Base-by-base conservation (phyloP, 2,888 invertebrate genomes). In the Sphaerophoria taeniata region DNA sequence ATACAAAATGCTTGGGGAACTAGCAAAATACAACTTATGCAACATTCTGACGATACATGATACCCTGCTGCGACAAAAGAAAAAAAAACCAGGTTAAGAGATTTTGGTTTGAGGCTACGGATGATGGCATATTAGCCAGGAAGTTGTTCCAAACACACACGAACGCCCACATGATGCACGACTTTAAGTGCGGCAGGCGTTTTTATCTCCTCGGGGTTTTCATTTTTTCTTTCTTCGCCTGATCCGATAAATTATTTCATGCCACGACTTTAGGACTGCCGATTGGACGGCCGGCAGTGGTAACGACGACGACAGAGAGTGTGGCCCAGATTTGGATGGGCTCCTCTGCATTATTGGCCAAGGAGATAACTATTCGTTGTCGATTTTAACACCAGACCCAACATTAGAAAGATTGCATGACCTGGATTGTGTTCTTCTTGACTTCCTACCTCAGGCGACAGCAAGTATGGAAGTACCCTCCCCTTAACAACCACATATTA, bases 91-190 rank as follows among this genome's bases (percentile, higher is more conserved):
- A 79, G 83, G 83, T 83, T 83, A 83, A 83, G 53, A 83, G 73
- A 74, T 74, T 67, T 74, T 78, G 65, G 58, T 79, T 83, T 83
- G 74, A 79, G 83, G 83, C 83, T 65, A 83, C 78, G 83, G 83
- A 83, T 24, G 24, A 24, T 83, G 79, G 70, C 69, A 79, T 65
- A 65, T 83, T 73, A 79, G 73, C 67, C 83, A 83, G 83, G 83
- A 83, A 83, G 83, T 79, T 53, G 76, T 69, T 69, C 9, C 81
- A 72, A 67, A 77, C 73, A 77, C 72, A 60, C 47, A 60, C 77
- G 73, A 43, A 73, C 77, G 82, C 82, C 82, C 73, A 82, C 82
- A 60, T 73, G 77, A 82, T 82, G 77, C 82, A 76, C 77, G 81
- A 76, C 71, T 81, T 72, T 81, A 47, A 58, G 34, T 43, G 65